These are phyloP conservation scores for Danio choprae DNA, from an alignment of 2,797 vertebrate genomes.

Conservation along the genomic window DNA sequence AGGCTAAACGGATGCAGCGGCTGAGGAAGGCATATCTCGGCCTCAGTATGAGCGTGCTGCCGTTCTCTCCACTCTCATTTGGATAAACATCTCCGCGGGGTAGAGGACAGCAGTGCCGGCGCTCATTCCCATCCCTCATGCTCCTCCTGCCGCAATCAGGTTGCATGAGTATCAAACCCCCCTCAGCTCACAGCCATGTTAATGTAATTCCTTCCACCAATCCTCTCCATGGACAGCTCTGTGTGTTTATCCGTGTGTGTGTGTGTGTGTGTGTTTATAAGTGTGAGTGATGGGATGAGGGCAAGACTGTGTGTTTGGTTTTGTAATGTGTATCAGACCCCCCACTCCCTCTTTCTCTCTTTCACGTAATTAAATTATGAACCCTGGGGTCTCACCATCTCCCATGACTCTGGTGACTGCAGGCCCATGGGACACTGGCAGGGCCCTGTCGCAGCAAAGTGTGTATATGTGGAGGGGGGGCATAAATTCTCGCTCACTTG, in stretches of 20 bases:
- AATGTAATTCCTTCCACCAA: conserved; percentile 74
- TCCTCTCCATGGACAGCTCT: conserved; percentile 52
- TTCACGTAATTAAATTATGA: conserved; percentile 76
- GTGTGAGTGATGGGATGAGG: conserved; percentile 31
- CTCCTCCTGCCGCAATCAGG: conserved; percentile 79
- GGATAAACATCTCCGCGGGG: conserved; percentile 57
- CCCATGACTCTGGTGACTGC: conserved; percentile 48
- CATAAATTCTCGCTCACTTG: conserved; percentile 40
- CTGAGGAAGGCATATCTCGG: conserved; percentile 17
- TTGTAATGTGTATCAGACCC: conserved; percentile 37
- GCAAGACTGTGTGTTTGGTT: conserved; percentile 19
- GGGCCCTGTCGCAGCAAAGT: conserved; percentile 60
- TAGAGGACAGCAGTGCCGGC: conserved; percentile 63
- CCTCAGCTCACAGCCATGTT: conserved; percentile 70
- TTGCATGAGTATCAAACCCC: conserved; percentile 76
- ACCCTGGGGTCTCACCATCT: conserved; percentile 66
- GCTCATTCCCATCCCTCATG: conserved; percentile 76
- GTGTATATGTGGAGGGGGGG: conserved; percentile 3
- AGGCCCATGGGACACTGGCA: conserved; percentile 53
- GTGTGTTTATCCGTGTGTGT: conserved; percentile 14
- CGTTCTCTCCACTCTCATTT: conserved; percentile 46
- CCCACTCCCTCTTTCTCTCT: conserved; percentile 43
- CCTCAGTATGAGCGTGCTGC: conserved; percentile 36
- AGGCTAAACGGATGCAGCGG: conserved; percentile 12
- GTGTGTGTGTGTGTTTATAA: conserved; percentile 39